These are phyloP conservation scores for Cryptomyrus ogoouensis DNA, from an alignment of 2,113 vertebrate genomes.

Conservation along the genomic window DNA sequence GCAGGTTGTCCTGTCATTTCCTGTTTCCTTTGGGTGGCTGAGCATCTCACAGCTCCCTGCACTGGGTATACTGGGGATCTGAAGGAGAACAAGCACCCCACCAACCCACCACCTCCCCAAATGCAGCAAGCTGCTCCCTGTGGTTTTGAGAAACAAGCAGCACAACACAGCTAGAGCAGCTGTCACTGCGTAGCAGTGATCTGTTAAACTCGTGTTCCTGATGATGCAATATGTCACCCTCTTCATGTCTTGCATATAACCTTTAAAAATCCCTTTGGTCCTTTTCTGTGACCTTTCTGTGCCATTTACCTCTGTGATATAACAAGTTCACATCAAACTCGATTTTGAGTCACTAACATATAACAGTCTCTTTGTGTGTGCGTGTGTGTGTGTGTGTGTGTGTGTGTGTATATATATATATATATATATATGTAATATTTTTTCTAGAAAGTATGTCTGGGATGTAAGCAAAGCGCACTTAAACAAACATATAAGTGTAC, in stretches of 20 bases:
- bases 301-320: not conserved
- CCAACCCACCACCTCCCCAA: not conserved
- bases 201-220: not conserved
- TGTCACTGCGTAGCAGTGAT: not conserved
- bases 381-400: not conserved
- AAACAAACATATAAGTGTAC: not conserved
- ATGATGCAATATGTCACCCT: not conserved
- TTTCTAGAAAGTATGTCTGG: not conserved
- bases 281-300: not conserved
- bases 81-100: not conserved
- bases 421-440: not conserved
- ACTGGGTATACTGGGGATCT: not conserved
- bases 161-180: not conserved
- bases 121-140: not conserved
- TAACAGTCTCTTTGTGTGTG: not conserved
- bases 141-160: not conserved
- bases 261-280: not conserved
- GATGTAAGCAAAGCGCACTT: not conserved
- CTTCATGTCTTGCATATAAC: not conserved
- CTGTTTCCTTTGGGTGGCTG: not conserved
- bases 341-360: not conserved
- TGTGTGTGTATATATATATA: too few species aligned
- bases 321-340: not conserved
- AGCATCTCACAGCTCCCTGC: not conserved
- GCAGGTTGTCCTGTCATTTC: constrained; percentile 2